Evolutionary conservation across 1,140 invertebrate genomes (phyloP).

Genomic region (Leptopilina clavipes): DNA sequence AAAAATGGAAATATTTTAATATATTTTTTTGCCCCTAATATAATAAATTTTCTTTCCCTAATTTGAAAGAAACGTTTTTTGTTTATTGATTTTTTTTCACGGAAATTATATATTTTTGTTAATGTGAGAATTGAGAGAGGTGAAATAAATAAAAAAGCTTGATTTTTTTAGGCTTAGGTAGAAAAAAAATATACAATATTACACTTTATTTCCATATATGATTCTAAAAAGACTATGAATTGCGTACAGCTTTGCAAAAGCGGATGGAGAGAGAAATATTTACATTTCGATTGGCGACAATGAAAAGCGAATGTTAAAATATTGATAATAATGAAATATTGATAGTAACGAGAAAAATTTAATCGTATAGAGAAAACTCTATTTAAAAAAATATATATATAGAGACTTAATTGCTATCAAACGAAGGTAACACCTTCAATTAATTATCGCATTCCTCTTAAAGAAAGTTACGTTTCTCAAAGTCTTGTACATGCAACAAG

Average conservation of each 20-base stretch:
- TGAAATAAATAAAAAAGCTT: slow-evolving; percentile 46
- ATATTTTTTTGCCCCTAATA: no score
- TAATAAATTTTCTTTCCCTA: no score
- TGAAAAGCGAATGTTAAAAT: slow-evolving; percentile 56
- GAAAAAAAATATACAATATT: slow-evolving; percentile 71
- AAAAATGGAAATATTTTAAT: slow-evolving; percentile 41
- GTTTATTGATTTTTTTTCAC: no score
- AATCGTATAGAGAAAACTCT: slow-evolving; percentile 44
- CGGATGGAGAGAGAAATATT: slow-evolving; percentile 62
- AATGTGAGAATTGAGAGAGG: slow-evolving; percentile 22
- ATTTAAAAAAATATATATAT: neutral
- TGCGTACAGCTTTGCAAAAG: slow-evolving; percentile 56
- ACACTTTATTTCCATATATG: slow-evolving; percentile 64
- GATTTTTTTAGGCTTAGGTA: slow-evolving; percentile 51
- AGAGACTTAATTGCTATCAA: slow-evolving; percentile 23
- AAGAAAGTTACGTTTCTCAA: neutral
- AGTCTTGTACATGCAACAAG: slow-evolving; percentile 13
- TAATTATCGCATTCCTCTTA: slow-evolving; percentile 11
- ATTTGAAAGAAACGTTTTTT: no score
- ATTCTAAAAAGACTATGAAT: slow-evolving; percentile 55
- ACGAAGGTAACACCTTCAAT: slow-evolving; percentile 37
- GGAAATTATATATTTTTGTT: no score
- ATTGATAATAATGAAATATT: slow-evolving; percentile 42
- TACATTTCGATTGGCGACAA: slow-evolving; percentile 66
- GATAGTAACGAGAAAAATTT: slow-evolving; percentile 49